These are phyloP conservation scores for Archivesica marissinica DNA, from an alignment of 1,140 invertebrate species.

Conservation along the genomic window DNA sequence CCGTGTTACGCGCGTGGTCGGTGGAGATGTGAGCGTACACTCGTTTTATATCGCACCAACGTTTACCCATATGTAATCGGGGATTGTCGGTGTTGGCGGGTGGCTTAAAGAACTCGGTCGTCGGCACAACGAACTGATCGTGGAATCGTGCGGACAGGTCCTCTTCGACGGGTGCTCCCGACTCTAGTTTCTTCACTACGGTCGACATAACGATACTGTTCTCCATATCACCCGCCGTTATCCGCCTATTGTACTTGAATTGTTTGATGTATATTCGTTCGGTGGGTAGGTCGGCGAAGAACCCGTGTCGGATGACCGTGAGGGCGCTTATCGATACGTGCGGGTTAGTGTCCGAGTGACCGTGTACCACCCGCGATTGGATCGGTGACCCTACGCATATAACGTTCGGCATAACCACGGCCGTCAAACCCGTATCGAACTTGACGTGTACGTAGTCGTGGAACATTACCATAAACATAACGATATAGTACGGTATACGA, in stretches of 20 bases:
- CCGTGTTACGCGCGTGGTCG: neutral
- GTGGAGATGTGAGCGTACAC: neutral
- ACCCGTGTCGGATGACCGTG: too few relatives aligned
- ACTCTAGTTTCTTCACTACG: neutral
- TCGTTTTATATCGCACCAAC: neutral
- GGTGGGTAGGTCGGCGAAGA: too few relatives aligned
- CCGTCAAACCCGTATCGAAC: too few relatives aligned
- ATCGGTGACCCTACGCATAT: too few relatives aligned
- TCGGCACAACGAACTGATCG: neutral
- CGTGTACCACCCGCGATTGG: too few relatives aligned
- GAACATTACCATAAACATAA: too few relatives aligned
- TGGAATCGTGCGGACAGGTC: neutral
- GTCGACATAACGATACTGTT: neutral
- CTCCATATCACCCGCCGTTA: neutral
- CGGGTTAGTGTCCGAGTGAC: too few relatives aligned
- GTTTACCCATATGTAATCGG: neutral
- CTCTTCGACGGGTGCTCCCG: neutral
- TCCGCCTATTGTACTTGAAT: neutral
- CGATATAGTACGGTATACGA: too few relatives aligned
- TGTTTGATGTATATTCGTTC: neutral
- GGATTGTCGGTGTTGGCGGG: neutral
- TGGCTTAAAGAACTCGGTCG: neutral
- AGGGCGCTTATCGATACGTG: too few relatives aligned
- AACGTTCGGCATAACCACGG: too few relatives aligned
- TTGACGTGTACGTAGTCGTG: too few relatives aligned